Percentiles rank a stretch among this genome's conserved stretches.
These are phyloP conservation scores for Goniozus legneri DNA, from an alignment of 1,140 invertebrate species.

Conservation along the genomic window DNA sequence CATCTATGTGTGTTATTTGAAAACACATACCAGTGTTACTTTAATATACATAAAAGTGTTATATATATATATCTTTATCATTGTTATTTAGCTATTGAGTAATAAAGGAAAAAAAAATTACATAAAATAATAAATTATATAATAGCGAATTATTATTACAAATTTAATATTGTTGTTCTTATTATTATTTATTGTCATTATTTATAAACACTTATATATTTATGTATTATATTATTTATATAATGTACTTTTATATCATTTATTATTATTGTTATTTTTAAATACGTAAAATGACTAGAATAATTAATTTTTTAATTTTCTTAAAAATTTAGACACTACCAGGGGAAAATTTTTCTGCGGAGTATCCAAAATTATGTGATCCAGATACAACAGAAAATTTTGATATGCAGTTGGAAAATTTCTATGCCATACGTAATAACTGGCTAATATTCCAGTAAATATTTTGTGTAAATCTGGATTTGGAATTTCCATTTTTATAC, in stretches of 20 bases:
- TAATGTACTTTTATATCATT: too few species aligned
- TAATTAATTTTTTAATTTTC: too few species aligned
- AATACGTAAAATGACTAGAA: too few species aligned
- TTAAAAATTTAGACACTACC: slow-evolving; percentile 15
- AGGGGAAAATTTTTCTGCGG: too few species aligned
- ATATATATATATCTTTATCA: too few species aligned
- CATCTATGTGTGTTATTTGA: too few species aligned
- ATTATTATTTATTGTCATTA: slow-evolving; percentile 18
- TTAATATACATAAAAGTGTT: too few species aligned
- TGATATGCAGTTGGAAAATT: not conserved
- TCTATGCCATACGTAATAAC: not conserved
- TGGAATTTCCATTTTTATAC: not conserved
- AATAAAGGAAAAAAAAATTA: too few species aligned
- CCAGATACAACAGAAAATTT: not conserved
- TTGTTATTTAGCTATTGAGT: too few species aligned
- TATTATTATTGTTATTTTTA: not conserved
- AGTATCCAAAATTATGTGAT: not conserved
- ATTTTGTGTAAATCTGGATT: not conserved
- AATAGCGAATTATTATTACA: slow-evolving; percentile 17
- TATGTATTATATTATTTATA: slow-evolving; percentile 8
- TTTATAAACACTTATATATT: slow-evolving; percentile 14
- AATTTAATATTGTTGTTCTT: slow-evolving; percentile 14
- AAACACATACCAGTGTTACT: too few species aligned
- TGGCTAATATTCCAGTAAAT: not conserved
- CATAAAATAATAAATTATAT: too few species aligned